Base-by-base conservation (phyloP, 1,140 invertebrate species). In the Drosophila pseudoobscura region DNA sequence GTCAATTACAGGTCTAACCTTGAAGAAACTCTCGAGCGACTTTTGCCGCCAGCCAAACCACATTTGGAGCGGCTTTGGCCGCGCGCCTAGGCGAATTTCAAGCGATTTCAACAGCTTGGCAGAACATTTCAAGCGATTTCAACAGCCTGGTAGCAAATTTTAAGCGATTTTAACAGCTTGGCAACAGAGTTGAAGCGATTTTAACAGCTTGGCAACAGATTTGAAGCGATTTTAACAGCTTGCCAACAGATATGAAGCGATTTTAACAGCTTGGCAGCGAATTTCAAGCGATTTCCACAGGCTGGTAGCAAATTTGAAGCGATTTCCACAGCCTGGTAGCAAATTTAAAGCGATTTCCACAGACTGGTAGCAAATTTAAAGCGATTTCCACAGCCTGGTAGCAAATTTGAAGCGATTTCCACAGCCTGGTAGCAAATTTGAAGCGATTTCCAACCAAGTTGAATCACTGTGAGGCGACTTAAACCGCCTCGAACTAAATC, bases 1-100 rank as follows among this genome's bases (percentile, higher is more conserved):
- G 65, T 69, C 63, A 69, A 69, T 70, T 70, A 69, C 64, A 70
- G 26, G 17, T 26, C 50, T 57, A 57, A 47, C 66, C 66, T 70
- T 70, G 66, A 69, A 22, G 11, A 29, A 20, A 31, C 35, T 13
- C 8, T 6, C 2, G 63, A 5, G 35, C 17, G 11, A 49, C 65
- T 69, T 57, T 69, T 69, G 43, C 65, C 24, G n/a, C n/a, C 6
- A 20, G 13, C 44, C 45, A 15, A 59, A 29, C 49, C 22, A 31
- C 17, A 31, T 44, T 55, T 31, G 6, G 1, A 41, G 17, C 8
- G 26, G 41, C 46, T 41, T 63, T 31, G 29, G 29, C 15, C 29
- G 45, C 31, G 31, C 29, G 29, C 29, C 2, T 29, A 2, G 2
- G 39, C 17, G n/a, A 8, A 20, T 43, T 54, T 43, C 2, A 1